phyloP scores from a whole-genome alignment of 1,140 invertebrate species.

The Neodiprion virginianus region DNA sequence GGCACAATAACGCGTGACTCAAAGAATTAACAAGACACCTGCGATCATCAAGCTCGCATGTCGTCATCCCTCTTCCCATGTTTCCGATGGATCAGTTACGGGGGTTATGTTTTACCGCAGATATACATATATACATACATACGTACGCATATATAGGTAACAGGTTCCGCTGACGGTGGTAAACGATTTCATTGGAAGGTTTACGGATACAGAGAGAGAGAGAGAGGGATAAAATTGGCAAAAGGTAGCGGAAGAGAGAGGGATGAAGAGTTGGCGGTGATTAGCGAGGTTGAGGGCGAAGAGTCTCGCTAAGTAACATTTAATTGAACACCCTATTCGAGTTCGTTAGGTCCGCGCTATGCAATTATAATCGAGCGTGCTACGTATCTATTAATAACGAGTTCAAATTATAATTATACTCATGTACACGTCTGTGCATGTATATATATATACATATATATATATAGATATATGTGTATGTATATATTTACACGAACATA shows the following conservation, averaged over 20 bases:
- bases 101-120: background rate
- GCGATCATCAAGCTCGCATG: no score
- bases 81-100: background rate
- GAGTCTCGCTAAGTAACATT: constrained; percentile 45
- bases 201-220: background rate
- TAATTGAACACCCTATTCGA: constrained; percentile 51
- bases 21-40: no score
- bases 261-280: constrained; percentile 26
- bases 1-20: no score
- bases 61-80: no score
- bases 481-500: no score
- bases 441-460: no score
- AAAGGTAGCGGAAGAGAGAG: constrained; percentile 20
- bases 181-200: constrained; percentile 2
- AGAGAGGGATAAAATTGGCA: background rate
- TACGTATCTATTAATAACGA: constrained; percentile 42
- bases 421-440: background rate
- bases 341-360: constrained; percentile 42
- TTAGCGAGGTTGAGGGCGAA: constrained; percentile 25
- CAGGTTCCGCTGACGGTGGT: background rate
- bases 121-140: background rate
- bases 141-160: no score
- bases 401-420: constrained; percentile 47
- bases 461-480: no score
- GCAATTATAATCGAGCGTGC: constrained; percentile 37